Base-by-base conservation (phyloP, 2,797 vertebrate genomes). In the Cygnus olor region DNA sequence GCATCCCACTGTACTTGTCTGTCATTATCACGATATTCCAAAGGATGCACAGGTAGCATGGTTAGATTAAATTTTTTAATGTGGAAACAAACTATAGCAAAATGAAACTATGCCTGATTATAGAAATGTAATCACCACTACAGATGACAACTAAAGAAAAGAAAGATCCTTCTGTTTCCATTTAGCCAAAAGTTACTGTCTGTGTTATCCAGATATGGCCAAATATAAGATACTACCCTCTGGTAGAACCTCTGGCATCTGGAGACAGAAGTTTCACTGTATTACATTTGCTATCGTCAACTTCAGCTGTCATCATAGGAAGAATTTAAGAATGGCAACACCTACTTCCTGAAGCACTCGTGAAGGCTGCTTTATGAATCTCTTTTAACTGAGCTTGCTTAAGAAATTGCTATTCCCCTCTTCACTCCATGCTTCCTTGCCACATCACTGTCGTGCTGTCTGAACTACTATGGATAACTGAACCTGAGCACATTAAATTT, bases 161-260 rank as follows among this genome's bases (percentile, higher is more conserved):
- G 14, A 65, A 70, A 84, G 16, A 53, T 47, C 16, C 24, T 84
- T 30, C 45, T 79, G 19, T 79, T 70, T 74, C 63, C 38, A 7
- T 14, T 13, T 47, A 51, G 7, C 19, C 20, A 38, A 69, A 87
- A 49, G 12, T 40, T 81, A 6, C 8, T 84, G 6, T 20, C 11
- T n/a, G 3, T 49, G 14, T 65, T 92, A 86, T 72, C 63, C 42
- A 82, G 21, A 4, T 25, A 4, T 12, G 4, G 24, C 32, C 54
- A 54, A 56, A 61, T 27, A 32, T 10, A 76, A 54, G 42, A 32
- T 2, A 7, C 19, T 53, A 9, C 2, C 14, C 2, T n/a, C 74
- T 0, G 0, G 3, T 34, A 63, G 83, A 85, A 36, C 2, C 20
- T 3, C 47, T 81, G 44, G 45, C 38, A 77, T 51, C 5, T 65